Percentiles rank a stretch among this genome's conserved stretches.
phyloP scores from a whole-genome alignment of 2,113 vertebrate species.

The Jacana jacana region DNA sequence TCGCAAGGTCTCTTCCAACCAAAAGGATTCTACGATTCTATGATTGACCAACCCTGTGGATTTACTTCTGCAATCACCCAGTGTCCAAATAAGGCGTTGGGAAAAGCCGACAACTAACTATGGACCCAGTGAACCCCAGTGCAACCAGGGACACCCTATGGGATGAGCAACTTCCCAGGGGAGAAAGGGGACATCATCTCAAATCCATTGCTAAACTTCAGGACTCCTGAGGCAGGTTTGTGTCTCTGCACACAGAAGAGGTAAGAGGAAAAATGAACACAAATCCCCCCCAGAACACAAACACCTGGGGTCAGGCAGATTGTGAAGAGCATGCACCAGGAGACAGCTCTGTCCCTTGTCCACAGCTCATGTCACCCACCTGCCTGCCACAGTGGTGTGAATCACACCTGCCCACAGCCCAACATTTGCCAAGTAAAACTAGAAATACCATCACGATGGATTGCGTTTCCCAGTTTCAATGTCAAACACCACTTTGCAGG shows the following conservation, averaged over 20 bases:
- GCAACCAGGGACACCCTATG: neutral
- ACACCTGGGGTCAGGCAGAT: slow-evolving; percentile 61
- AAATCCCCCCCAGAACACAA: slow-evolving; percentile 48
- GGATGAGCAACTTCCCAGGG: neutral
- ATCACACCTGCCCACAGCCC: neutral
- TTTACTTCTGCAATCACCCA: neutral
- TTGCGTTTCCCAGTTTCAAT: neutral
- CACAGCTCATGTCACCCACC: slow-evolving; percentile 65
- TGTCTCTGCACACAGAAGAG: slow-evolving; percentile 61
- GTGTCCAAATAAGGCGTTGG: neutral
- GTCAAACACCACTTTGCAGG: neutral
- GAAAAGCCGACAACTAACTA: neutral
- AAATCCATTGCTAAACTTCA: slow-evolving; percentile 38
- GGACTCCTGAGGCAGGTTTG: slow-evolving; percentile 77
- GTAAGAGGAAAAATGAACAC: slow-evolving; percentile 57
- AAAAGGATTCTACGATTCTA: no score
- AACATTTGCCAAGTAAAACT: neutral
- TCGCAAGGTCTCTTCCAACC: no score
- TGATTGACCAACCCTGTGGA: neutral
- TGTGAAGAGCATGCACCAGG: neutral
- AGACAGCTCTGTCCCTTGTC: slow-evolving; percentile 21
- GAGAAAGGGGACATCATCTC: neutral
- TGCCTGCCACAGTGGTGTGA: neutral
- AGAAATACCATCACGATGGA: neutral
- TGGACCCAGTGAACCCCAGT: neutral